Conservation (phyloP, 2,113 vertebrate species). For the Indicator indicator region DNA sequence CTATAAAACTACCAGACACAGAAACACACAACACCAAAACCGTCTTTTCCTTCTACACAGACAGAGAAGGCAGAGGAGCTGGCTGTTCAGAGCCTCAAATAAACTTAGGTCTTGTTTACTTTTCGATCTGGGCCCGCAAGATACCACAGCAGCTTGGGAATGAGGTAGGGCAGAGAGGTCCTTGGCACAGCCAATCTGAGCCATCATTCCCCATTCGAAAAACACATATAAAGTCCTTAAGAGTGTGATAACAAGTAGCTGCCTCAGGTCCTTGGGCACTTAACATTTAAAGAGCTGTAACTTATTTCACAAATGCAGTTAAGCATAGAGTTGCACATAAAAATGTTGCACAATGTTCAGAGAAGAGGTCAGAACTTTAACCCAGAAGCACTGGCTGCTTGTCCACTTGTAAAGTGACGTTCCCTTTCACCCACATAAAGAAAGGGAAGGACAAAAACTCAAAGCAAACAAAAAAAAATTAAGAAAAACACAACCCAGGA, state of each 20-base stretch:
- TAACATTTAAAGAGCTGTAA: not conserved
- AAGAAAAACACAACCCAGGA: no score
- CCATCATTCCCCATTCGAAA: not conserved
- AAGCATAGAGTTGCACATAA: not conserved
- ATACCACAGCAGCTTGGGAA: not conserved
- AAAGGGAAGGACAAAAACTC: not conserved
- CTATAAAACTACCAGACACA: not conserved
- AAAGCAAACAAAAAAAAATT: not conserved
- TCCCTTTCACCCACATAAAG: not conserved
- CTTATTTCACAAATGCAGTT: not conserved
- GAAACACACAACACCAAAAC: not conserved
- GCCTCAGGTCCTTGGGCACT: not conserved
- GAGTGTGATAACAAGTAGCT: not conserved
- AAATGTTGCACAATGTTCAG: not conserved
- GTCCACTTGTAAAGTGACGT: not conserved
- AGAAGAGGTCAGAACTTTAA: not conserved
- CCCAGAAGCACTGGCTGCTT: not conserved
- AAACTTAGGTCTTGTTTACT: not conserved
- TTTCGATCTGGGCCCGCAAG: not conserved
- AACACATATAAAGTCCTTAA: not conserved
- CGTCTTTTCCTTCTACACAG: not conserved
- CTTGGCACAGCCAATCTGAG: not conserved
- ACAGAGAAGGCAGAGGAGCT: not conserved
- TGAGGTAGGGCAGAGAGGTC: not conserved
- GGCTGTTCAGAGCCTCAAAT: not conserved